Conservation (phyloP, 2,113 vertebrate species). For the Ameiurus melas region DNA sequence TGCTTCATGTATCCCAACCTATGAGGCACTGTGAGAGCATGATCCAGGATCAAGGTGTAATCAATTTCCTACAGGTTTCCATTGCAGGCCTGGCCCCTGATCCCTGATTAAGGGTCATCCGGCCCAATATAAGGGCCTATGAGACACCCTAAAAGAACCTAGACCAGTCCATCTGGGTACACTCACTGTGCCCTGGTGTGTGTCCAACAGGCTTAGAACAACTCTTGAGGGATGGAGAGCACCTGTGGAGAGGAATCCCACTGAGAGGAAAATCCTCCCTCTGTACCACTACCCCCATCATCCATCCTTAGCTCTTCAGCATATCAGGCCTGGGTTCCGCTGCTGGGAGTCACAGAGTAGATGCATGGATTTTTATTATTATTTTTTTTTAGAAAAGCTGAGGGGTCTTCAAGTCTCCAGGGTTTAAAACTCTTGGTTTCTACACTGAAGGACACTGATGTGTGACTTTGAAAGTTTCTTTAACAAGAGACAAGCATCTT, state of each 20-base stretch:
- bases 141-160: slow-evolving; percentile 63
- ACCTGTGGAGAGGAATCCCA: slow-evolving; percentile 65
- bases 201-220: slow-evolving; percentile 79
- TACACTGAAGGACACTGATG: slow-evolving; percentile 48
- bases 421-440: slow-evolving; percentile 61
- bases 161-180: slow-evolving; percentile 61
- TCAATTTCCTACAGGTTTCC: slow-evolving; percentile 58
- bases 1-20: slow-evolving; percentile 45
- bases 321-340: background rate
- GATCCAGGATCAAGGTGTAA: slow-evolving; percentile 58
- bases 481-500: slow-evolving; percentile 14
- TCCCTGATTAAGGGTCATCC: slow-evolving; percentile 77
- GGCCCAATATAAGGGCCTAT: slow-evolving; percentile 68
- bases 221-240: slow-evolving; percentile 66
- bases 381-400: slow-evolving; percentile 56
- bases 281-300: slow-evolving; percentile 49
- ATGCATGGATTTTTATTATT: slow-evolving; percentile 53
- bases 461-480: slow-evolving; percentile 65
- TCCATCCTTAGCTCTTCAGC: slow-evolving; percentile 46
- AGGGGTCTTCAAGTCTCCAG: slow-evolving; percentile 71
- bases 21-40: slow-evolving; percentile 55
- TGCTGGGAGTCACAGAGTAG: slow-evolving; percentile 56
- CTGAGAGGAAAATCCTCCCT: slow-evolving; percentile 66
- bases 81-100: slow-evolving; percentile 68
- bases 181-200: slow-evolving; percentile 67